phyloP scores from a whole-genome alignment of 2,888 invertebrate genomes.

The Crossocerus cetratus region DNA sequence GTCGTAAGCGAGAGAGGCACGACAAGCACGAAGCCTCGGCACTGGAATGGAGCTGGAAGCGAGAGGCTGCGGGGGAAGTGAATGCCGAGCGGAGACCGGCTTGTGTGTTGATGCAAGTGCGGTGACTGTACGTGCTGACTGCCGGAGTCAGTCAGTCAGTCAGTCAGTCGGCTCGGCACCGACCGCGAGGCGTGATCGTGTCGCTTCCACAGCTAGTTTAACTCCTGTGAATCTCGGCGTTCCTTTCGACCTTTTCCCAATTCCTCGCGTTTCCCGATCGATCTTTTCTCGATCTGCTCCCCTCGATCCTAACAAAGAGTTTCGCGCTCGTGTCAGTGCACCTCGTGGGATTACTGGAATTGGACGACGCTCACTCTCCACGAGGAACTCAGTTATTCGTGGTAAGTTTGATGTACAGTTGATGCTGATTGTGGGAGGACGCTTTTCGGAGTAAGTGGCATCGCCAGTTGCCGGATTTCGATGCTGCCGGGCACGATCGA shows the following conservation, averaged over 20 bases:
- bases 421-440: no score
- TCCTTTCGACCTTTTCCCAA: no score
- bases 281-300: neutral
- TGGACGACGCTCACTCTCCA: neutral
- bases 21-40: neutral
- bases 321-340: neutral
- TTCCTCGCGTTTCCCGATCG: neutral
- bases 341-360: constrained; percentile 1
- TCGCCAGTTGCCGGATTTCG: no score
- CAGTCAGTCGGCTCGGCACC: constrained; percentile 69
- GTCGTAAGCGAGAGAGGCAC: neutral
- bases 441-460: no score
- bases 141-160: constrained; percentile 67
- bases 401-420: neutral
- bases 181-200: constrained; percentile 58
- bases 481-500: no score
- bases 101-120: constrained; percentile 61
- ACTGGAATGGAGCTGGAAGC: constrained; percentile 63
- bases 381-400: neutral
- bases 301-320: neutral
- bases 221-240: no score
- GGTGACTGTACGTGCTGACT: constrained; percentile 65
- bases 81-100: constrained; percentile 36
- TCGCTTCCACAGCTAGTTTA: constrained; percentile 12
- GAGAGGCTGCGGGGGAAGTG: constrained; percentile 61